Evolutionary conservation across 1,140 invertebrate species (phyloP), one percentile per base, ranked within the genome.

Genomic region (Ceratina japonica): DNA sequence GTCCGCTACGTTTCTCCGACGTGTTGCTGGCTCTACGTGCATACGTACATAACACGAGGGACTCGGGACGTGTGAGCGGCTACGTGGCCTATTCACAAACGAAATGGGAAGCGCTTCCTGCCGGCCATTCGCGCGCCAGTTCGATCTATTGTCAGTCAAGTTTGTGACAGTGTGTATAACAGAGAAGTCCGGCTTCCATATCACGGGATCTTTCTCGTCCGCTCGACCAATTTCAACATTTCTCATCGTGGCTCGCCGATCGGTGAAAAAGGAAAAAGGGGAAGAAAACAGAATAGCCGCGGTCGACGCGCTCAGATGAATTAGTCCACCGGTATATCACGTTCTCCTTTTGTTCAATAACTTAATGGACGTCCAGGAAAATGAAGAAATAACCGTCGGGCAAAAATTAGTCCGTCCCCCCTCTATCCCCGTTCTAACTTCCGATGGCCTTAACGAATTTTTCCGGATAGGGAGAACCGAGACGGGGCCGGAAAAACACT

Each of bases 21-120:
- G 75, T 64, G 81, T 70, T 70, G 5, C 37, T 3, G 1, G 5
- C 37, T 44, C 2, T 44, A 44, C 37, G 37, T 44, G 37, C 37
- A 44, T 44, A 44, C 37, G 37, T 44, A 44, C 37, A 7, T 44
- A 44, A 44, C 37, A 66, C 75, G 54, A 68, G 74, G 74, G 76
- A 73, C 63, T 66, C 20, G 62, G 76, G 80, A 80, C 69, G 61
- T 65, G 80, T 69, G 65, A 65, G 75, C 68, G 73, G 79, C 72
- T 82, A 77, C 63, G 81, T 62, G 65, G 31, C 78, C 37, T 76
- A 81, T 88, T 89, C 84, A 81, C 84, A 87, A 89, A 88, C 89
- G 86, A 87, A 84, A 88, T 84, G 85, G 88, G 88, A 83, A 87
- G 75, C 82, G 73, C 78, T 89, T 89, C 88, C 88, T 87, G 84